phyloP scores from a whole-genome alignment of 2,797 vertebrate species.

The Chromis chromis region DNA sequence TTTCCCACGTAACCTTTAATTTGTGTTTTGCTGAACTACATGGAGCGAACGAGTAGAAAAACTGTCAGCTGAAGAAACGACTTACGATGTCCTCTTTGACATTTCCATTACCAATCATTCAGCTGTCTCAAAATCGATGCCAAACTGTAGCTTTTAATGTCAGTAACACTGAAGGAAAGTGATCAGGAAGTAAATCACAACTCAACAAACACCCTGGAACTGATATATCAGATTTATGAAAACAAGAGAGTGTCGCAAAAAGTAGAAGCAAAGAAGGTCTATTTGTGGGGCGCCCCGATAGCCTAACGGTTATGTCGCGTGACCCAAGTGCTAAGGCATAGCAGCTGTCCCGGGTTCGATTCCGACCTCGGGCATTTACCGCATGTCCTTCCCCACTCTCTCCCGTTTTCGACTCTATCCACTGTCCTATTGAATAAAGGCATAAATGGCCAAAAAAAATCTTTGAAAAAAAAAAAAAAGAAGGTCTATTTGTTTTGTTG shows the following conservation, averaged over 20 bases:
- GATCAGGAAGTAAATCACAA: slow-evolving; percentile 2
- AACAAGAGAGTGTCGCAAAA: not conserved
- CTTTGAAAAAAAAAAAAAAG: no score
- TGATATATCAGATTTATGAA: no score
- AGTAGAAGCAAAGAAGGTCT: no score
- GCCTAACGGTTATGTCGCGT: no score
- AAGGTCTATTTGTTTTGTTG: not conserved
- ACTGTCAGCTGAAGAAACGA: slow-evolving; percentile 27
- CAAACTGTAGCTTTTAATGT: slow-evolving; percentile 20
- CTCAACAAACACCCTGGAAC: not conserved
- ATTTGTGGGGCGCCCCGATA: no score
- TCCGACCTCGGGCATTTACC: no score
- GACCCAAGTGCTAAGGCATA: no score
- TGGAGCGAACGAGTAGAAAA: slow-evolving; percentile 13
- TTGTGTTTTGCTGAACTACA: slow-evolving; percentile 13
- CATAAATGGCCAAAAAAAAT: no score
- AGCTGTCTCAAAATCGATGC: slow-evolving; percentile 29
- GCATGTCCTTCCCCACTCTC: no score
- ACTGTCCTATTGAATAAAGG: no score
- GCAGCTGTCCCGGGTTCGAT: no score
- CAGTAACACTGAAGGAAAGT: slow-evolving; percentile 3
- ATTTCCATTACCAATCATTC: slow-evolving; percentile 46
- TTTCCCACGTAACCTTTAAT: slow-evolving; percentile 22
- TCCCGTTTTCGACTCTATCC: no score
- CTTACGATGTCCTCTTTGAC: slow-evolving; percentile 38